A percentile compares a stretch with the other conserved stretches of the same genome.
Evolutionary conservation across 2,797 vertebrate species (phyloP).

Genomic region (Smutsia temminckii): DNA sequence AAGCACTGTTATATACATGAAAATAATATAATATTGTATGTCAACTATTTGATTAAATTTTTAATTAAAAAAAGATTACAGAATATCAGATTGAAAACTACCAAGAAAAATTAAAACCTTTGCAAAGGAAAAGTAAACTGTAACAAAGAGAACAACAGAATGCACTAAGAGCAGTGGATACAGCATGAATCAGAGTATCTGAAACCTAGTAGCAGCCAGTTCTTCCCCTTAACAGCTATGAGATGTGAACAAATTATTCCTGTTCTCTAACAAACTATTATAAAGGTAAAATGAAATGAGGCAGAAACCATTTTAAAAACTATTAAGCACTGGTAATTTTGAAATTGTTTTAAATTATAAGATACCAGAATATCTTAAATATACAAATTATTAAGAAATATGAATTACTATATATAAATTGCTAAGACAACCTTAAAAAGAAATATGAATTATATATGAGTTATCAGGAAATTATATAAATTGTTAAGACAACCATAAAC

Average conservation of each 20-base stretch:
- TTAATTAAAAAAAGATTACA: too few relatives aligned
- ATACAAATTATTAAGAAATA: slow-evolving; percentile 9
- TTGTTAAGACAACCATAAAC: background rate
- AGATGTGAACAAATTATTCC: background rate
- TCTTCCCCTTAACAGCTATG: background rate
- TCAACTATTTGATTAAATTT: too few relatives aligned
- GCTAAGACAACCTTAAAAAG: background rate
- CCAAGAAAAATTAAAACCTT: background rate
- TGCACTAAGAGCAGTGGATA: background rate
- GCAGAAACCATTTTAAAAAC: background rate
- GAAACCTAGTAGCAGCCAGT: background rate
- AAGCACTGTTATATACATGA: too few relatives aligned
- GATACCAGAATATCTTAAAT: background rate
- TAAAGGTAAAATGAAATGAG: background rate
- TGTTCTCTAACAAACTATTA: background rate
- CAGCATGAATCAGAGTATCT: background rate
- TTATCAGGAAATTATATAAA: background rate
- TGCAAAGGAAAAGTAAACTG: slow-evolving; percentile 11
- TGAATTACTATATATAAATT: too few relatives aligned
- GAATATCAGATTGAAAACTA: slow-evolving; percentile 1
- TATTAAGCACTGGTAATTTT: background rate
- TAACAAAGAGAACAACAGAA: background rate
- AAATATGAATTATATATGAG: slow-evolving; percentile 19
- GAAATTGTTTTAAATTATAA: background rate
- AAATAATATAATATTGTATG: too few relatives aligned